These are phyloP conservation scores for Adelges cooleyi DNA, from an alignment of 1,140 invertebrate species.

Conservation along the genomic window DNA sequence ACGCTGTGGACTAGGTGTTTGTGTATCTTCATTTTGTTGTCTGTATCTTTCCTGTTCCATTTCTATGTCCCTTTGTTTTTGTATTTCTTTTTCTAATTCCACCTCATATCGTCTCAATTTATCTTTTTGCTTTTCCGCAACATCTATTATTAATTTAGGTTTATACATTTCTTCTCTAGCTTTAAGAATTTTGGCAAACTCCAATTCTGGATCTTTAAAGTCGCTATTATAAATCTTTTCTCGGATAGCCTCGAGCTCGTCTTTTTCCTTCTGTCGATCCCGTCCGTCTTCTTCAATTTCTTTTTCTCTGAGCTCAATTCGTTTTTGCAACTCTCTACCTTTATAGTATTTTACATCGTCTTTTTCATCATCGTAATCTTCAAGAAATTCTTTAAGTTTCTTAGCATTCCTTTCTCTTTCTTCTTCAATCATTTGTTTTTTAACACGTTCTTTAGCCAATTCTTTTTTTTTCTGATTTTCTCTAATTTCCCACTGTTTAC, in stretches of 20 bases:
- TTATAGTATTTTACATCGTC: constrained; percentile 96
- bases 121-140: constrained; percentile 46
- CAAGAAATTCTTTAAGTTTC: constrained; percentile 89
- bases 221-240: constrained; percentile 65
- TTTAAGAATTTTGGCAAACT: constrained; percentile 65
- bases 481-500: constrained; percentile 80
- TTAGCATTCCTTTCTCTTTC: constrained; percentile 82
- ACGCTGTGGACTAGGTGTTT: neutral
- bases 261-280: constrained; percentile 79
- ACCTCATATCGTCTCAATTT: constrained; percentile 43
- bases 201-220: constrained; percentile 59
- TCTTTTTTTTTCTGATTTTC: constrained; percentile 89
- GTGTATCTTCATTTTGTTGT: constrained; percentile 2
- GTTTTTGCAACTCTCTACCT: constrained; percentile 73
- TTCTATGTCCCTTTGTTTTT: constrained; percentile 30
- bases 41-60: constrained; percentile 22
- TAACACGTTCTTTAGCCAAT: constrained; percentile 78
- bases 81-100: constrained; percentile 37
- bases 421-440: constrained; percentile 68
- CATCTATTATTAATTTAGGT: constrained; percentile 62
- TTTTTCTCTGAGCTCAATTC: constrained; percentile 78
- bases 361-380: constrained; percentile 96
- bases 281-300: constrained; percentile 83
- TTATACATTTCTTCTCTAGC: constrained; percentile 73
- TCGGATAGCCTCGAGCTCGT: constrained; percentile 83